These are phyloP conservation scores for Egretta garzetta DNA, from an alignment of 2,113 vertebrate species.

Conservation along the genomic window DNA sequence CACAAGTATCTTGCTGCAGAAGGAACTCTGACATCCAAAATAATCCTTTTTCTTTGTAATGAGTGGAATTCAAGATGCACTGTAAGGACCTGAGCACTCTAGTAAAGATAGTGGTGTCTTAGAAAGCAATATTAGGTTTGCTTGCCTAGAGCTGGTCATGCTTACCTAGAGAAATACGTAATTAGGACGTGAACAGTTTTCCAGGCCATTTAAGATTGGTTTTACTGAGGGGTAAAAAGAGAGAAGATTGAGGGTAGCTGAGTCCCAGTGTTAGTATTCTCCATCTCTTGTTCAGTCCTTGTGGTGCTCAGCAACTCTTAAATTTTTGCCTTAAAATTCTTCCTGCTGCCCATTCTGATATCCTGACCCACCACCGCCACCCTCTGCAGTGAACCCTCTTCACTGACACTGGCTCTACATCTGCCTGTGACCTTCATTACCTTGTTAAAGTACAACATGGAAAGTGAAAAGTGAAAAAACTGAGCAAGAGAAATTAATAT, in stretches of 20 bases:
- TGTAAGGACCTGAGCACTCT: background rate
- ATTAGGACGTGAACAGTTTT: background rate
- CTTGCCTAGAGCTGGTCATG: background rate
- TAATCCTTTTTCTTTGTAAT: background rate
- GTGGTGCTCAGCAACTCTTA: background rate
- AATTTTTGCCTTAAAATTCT: background rate
- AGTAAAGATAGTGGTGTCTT: background rate
- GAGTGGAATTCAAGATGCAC: background rate
- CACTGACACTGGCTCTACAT: background rate
- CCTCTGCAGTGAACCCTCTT: background rate
- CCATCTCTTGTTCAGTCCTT: background rate
- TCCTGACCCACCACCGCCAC: background rate
- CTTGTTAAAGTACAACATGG: background rate
- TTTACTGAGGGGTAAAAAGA: background rate
- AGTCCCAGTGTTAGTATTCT: background rate
- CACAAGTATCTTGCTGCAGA: background rate
- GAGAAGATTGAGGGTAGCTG: background rate
- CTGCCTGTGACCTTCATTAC: background rate
- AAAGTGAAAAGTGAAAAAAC: background rate
- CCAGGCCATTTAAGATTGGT: background rate
- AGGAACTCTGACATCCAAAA: background rate
- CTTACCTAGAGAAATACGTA: background rate
- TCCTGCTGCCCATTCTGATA: background rate
- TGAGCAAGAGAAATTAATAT: background rate
- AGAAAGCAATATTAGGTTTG: background rate